phyloP scores from a whole-genome alignment of 2,113 vertebrate species.

The Corythornis vintsioides region DNA sequence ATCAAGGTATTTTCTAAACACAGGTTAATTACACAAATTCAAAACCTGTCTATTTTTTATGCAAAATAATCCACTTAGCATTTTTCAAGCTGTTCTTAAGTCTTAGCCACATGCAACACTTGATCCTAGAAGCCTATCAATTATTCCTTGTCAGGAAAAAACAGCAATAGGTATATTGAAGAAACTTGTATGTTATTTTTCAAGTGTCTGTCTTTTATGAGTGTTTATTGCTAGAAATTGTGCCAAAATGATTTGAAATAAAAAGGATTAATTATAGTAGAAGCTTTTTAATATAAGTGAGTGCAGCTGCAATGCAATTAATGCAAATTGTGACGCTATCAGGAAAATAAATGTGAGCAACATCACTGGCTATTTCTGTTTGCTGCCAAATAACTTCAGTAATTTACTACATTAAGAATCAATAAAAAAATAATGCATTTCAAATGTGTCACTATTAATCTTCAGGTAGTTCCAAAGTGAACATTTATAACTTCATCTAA shows the following conservation, averaged over 20 bases:
- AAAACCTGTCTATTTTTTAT: slow-evolving; percentile 95
- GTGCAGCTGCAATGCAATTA: slow-evolving; percentile 95
- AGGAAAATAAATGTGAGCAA: slow-evolving; percentile 87
- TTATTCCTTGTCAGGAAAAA: slow-evolving; percentile 85
- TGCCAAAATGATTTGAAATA: slow-evolving; percentile 98
- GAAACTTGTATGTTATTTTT: slow-evolving; percentile 85
- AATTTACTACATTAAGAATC: slow-evolving; percentile 99
- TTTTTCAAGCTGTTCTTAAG: slow-evolving; percentile 82
- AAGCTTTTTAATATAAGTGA: slow-evolving; percentile 99
- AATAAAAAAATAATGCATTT: slow-evolving; percentile 99
- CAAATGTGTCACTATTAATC: slow-evolving; percentile 91
- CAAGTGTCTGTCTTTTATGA: slow-evolving; percentile 90
- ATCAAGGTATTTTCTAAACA: slow-evolving; percentile 99
- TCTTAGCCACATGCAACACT: slow-evolving; percentile 75
- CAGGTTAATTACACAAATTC: slow-evolving; percentile 96
- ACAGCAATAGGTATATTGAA: slow-evolving; percentile 85
- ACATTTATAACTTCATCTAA: slow-evolving; percentile 86
- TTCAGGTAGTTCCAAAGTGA: slow-evolving; percentile 78
- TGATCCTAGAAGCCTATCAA: slow-evolving; percentile 90
- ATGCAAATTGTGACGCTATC: slow-evolving; percentile 91
- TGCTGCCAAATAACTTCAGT: slow-evolving; percentile 95
- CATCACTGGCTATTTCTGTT: slow-evolving; percentile 88
- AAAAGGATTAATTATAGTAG: slow-evolving; percentile 95
- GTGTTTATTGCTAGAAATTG: slow-evolving; percentile 99
- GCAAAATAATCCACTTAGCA: slow-evolving; percentile 98